phyloP scores from a whole-genome alignment of 2,888 invertebrate genomes.

The Acrocyrtus sp. region DNA sequence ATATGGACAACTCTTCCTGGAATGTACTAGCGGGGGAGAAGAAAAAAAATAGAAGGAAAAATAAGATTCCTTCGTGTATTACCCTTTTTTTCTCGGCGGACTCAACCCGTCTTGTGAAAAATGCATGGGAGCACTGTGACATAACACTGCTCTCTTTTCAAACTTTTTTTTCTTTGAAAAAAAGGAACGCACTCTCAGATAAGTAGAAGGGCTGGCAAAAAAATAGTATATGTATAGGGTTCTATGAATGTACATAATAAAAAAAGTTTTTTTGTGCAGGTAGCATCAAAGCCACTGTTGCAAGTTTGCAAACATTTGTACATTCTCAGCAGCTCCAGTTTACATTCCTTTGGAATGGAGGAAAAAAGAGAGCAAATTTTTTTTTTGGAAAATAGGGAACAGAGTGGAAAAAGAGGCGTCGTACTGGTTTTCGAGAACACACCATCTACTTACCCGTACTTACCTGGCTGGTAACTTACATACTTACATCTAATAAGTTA shows the following conservation, averaged over 20 bases:
- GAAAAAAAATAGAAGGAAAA: no score
- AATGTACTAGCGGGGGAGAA: no score
- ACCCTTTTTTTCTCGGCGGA: no score
- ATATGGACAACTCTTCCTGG: no score
- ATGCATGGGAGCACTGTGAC: constrained; percentile 41
- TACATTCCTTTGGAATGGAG: constrained; percentile 4
- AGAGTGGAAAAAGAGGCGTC: no score
- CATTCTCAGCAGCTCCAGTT: constrained; percentile 8
- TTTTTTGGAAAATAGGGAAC: no score
- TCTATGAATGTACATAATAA: no score
- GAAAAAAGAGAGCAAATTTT: constrained; percentile 8
- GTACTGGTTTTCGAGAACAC: no score
- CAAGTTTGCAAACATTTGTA: constrained; percentile 35
- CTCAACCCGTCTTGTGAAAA: constrained; percentile 38
- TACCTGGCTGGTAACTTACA: not conserved
- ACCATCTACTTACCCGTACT: not conserved
- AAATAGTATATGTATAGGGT: no score
- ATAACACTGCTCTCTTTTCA: constrained; percentile 20
- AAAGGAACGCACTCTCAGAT: no score
- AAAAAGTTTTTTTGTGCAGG: not conserved
- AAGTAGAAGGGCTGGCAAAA: no score
- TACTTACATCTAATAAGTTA: constrained; percentile 30
- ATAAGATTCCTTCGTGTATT: no score
- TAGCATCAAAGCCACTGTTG: not conserved
- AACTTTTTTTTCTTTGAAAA: not conserved